phyloP scores from a whole-genome alignment of 1,140 invertebrate genomes.

The Meloidogyne chitwoodi region DNA sequence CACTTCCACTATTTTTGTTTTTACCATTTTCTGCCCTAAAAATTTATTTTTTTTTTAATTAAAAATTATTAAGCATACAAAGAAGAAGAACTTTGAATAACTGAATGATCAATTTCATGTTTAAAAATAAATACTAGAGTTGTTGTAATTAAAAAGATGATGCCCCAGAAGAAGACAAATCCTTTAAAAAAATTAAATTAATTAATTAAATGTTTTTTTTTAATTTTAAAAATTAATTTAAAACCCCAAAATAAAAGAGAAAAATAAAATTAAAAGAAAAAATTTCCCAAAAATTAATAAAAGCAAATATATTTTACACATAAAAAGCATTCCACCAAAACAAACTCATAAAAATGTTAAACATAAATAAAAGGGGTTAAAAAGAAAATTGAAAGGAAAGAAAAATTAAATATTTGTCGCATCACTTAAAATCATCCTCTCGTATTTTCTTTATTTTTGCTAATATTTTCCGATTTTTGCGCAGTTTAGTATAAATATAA shows the following conservation, averaged over 20 bases:
- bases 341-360: background rate
- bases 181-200: conserved; percentile 63
- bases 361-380: background rate
- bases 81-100: conserved; percentile 3
- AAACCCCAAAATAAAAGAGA: background rate
- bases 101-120: conserved; percentile 68
- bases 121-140: conserved; percentile 84
- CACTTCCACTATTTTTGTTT: background rate
- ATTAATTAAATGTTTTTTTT: background rate
- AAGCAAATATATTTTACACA: background rate
- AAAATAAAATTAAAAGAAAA: background rate
- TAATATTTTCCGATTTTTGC: background rate
- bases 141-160: conserved; percentile 82
- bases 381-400: no score
- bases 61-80: background rate
- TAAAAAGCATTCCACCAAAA: background rate
- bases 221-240: conserved; percentile 1
- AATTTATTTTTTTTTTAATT: background rate
- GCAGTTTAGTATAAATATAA: background rate
- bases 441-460: background rate
- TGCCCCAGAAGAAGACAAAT: conserved; percentile 92
- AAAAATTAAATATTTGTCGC: background rate
- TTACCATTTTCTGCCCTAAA: background rate
- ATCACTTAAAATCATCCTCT: background rate
- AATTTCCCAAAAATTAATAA: no score